A percentile compares a stretch with the other conserved stretches of the same genome.
Conservation (phyloP, 2,797 vertebrate species). For the Coilia nasus region DNA sequence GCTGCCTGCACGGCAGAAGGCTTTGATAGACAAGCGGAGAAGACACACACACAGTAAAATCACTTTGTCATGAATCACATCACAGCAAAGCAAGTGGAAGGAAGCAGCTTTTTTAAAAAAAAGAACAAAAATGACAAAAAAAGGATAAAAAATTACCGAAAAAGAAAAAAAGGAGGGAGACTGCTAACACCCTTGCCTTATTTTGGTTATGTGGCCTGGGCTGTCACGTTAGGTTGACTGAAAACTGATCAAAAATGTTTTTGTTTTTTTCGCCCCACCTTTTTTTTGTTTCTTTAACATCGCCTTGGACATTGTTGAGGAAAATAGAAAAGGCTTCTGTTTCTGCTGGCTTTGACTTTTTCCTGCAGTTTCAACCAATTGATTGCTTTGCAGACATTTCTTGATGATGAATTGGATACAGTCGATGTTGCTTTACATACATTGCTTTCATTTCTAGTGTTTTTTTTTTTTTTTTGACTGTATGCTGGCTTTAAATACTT, state of each 20-base stretch:
- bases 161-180: neutral
- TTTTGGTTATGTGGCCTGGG: constrained; percentile 12
- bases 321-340: neutral
- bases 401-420: neutral
- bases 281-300: neutral
- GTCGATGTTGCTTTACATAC: neutral
- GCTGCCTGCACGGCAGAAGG: neutral
- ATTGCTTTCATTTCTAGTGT: constrained; percentile 31
- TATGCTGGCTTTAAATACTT: constrained; percentile 60
- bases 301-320: neutral
- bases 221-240: constrained; percentile 16
- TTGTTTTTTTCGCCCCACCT: constrained; percentile 39
- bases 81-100: neutral
- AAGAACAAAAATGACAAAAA: neutral
- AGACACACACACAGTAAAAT: neutral
- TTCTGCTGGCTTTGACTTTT: neutral
- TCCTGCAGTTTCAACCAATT: neutral
- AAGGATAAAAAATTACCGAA: too few relatives aligned
- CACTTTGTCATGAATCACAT: neutral
- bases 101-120: neutral
- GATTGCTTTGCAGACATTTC: constrained; percentile 7
- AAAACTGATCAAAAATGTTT: constrained; percentile 41
- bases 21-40: neutral
- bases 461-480: constrained; percentile 60
- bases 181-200: constrained; percentile 7